These are phyloP conservation scores for Lamproptera curius DNA, from an alignment of 2,888 invertebrate species.

Conservation along the genomic window DNA sequence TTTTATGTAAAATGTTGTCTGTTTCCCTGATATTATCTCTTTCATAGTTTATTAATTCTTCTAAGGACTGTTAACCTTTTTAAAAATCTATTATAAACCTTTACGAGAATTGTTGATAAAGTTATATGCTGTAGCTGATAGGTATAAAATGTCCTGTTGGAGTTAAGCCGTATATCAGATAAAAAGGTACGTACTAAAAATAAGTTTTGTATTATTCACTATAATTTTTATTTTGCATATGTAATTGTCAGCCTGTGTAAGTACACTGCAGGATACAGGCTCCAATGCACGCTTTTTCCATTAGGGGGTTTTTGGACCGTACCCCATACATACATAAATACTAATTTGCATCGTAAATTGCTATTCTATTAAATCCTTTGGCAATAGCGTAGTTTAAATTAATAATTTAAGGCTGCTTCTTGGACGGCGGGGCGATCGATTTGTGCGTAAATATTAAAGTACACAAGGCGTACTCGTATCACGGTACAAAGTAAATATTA, in stretches of 20 bases:
- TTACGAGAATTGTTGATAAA: background rate
- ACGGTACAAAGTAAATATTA: background rate
- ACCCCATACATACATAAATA: background rate
- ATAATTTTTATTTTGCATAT: background rate
- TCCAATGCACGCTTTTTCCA: too few species aligned
- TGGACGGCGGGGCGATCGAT: conserved; percentile 6
- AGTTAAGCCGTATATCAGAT: conserved; percentile 3
- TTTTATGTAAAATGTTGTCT: conserved; percentile 48
- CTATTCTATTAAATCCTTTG: background rate
- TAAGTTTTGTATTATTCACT: background rate
- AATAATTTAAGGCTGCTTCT: conserved; percentile 1
- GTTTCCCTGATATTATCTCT: conserved; percentile 39
- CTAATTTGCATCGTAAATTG: background rate
- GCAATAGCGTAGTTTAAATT: background rate
- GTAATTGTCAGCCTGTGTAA: background rate
- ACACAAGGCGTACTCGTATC: background rate
- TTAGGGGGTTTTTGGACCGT: background rate
- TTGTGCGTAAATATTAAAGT: conserved; percentile 15
- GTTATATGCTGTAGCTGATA: background rate
- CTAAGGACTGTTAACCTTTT: conserved; percentile 10
- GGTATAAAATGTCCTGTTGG: conserved; percentile 9
- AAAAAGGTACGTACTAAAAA: conserved; percentile 14
- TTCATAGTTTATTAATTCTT: conserved; percentile 30
- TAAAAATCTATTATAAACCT: conserved; percentile 2
- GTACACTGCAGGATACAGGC: background rate